These are phyloP conservation scores for Onychomys leucogaster DNA, from an alignment of 2,797 vertebrate genomes.

Conservation along the genomic window DNA sequence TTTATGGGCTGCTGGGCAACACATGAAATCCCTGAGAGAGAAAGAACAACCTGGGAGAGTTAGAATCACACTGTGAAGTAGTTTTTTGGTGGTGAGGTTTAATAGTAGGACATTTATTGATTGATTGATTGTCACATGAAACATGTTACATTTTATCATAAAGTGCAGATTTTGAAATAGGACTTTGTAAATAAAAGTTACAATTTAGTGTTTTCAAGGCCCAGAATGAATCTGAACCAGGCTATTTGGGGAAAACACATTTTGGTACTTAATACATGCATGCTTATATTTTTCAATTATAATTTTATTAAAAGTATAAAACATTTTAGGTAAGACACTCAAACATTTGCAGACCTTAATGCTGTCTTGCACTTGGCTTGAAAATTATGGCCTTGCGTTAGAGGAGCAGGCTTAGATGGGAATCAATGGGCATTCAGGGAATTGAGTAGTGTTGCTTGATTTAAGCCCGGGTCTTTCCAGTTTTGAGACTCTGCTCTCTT, in stretches of 20 bases:
- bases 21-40: not conserved
- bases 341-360: slow-evolving; percentile 59
- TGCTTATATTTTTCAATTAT: slow-evolving; percentile 54
- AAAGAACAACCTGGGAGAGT: slow-evolving; percentile 19
- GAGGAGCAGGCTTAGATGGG: slow-evolving; percentile 45
- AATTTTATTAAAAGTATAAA: slow-evolving; percentile 63
- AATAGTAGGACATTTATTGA: not conserved
- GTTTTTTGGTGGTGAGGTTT: slow-evolving; percentile 3
- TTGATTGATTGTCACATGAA: not conserved
- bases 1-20: not conserved
- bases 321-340: not conserved
- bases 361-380: slow-evolving; percentile 46
- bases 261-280: not conserved
- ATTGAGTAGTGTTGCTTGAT: slow-evolving; percentile 72
- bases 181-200: slow-evolving; percentile 50
- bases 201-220: slow-evolving; percentile 41
- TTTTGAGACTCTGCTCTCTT: slow-evolving; percentile 60
- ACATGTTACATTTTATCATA: not conserved
- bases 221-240: not conserved
- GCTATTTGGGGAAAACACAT: not conserved
- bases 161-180: slow-evolving; percentile 9
- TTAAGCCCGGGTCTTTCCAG: slow-evolving; percentile 73
- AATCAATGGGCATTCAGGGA: slow-evolving; percentile 69
- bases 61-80: not conserved
- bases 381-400: slow-evolving; percentile 61